Percentiles rank a stretch among this genome's conserved stretches.
Conservation (phyloP, 2,888 invertebrate genomes). For the Cephus spinipes region DNA sequence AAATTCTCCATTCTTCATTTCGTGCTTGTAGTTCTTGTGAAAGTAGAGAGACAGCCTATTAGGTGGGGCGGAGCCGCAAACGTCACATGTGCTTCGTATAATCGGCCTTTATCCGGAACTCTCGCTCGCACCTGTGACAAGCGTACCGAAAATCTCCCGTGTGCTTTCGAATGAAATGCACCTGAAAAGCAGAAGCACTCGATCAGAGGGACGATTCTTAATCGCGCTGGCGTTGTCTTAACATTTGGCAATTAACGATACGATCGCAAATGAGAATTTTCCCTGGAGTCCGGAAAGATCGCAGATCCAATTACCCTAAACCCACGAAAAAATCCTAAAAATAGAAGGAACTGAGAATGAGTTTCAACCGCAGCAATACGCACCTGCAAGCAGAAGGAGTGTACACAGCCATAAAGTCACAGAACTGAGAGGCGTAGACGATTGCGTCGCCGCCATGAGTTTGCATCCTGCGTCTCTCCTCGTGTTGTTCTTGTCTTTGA, state of each 20-base stretch:
- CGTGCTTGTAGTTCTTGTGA: constrained; percentile 12
- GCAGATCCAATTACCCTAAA: no score
- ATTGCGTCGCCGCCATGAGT: constrained; percentile 5
- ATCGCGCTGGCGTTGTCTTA: no score
- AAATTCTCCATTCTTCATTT: constrained; percentile 6
- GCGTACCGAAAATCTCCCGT: constrained; percentile 10
- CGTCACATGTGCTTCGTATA: constrained; percentile 20
- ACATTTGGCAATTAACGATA: no score
- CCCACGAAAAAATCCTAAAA: no score
- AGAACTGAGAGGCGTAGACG: not conserved
- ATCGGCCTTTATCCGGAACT: constrained; percentile 25
- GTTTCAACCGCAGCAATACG: not conserved
- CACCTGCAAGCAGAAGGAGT: constrained; percentile 15
- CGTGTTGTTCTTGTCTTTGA: constrained; percentile 12
- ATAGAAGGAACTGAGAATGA: no score
- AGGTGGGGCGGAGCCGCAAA: not conserved
- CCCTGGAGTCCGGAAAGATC: no score
- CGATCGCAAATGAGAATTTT: no score
- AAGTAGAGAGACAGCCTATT: constrained; percentile 9
- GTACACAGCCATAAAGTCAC: constrained; percentile 10
- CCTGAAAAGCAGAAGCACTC: constrained; percentile 1
- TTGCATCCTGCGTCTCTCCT: constrained; percentile 6
- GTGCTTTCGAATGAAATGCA: constrained; percentile 15
- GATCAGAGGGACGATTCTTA: no score
- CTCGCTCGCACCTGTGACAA: constrained; percentile 25